Conservation (phyloP, 2,888 invertebrate species). For the Lepidochrysops patricia region DNA sequence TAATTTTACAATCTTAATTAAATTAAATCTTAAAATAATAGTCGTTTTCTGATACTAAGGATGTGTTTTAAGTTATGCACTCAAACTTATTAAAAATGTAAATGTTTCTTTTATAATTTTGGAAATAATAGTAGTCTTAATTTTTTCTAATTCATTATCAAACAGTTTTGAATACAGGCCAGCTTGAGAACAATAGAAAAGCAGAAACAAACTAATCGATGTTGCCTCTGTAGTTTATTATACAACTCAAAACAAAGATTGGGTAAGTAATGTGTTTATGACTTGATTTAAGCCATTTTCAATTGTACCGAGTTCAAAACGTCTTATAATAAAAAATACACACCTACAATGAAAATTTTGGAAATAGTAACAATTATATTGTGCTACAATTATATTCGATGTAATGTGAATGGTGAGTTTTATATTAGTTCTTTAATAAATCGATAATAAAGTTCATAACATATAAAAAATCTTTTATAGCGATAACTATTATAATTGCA, state of each 20-base stretch:
- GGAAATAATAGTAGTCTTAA: background rate
- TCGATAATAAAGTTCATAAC: no score
- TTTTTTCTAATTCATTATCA: background rate
- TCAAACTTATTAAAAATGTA: no score
- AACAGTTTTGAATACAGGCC: background rate
- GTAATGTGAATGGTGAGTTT: conserved; percentile 49
- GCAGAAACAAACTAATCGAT: background rate
- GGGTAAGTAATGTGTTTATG: background rate
- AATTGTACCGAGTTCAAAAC: background rate
- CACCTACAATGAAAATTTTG: conserved; percentile 17
- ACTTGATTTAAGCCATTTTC: background rate
- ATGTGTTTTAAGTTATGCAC: no score
- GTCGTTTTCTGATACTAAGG: no score
- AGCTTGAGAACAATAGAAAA: background rate
- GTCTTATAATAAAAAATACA: background rate
- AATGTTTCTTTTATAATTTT: no score
- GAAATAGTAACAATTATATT: conserved; percentile 26
- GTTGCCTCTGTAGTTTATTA: background rate
- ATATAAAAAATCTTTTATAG: no score
- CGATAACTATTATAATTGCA: background rate
- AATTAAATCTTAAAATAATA: no score
- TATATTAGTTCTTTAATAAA: background rate
- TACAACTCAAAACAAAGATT: conserved; percentile 2
- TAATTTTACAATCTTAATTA: background rate
- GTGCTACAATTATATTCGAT: conserved; percentile 30